A percentile compares a stretch with the other conserved stretches of the same genome.
phyloP scores from a whole-genome alignment of 2,113 vertebrate species.

The Cryptotis parvus region DNA sequence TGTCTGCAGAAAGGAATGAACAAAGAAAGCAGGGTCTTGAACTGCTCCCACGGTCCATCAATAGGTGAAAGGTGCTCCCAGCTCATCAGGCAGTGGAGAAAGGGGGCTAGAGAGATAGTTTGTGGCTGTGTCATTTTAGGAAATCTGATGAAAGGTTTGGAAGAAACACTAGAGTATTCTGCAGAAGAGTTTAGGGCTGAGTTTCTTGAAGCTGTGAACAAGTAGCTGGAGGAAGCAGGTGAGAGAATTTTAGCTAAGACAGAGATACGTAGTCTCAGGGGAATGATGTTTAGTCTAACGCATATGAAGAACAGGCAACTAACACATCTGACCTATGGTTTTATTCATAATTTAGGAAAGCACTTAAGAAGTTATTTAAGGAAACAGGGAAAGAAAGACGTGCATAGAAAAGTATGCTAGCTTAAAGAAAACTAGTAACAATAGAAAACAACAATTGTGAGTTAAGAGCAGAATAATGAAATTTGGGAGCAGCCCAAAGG shows the following conservation, averaged over 20 bases:
- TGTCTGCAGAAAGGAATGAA: not conserved
- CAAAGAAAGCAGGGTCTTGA: not conserved
- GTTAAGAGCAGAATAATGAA: not conserved
- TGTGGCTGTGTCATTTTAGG: not conserved
- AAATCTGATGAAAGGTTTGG: not conserved
- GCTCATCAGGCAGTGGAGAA: not conserved
- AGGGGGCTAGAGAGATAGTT: accelerated
- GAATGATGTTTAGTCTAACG: not conserved
- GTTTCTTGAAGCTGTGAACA: not conserved
- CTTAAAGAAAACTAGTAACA: not conserved
- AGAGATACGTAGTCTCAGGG: not conserved
- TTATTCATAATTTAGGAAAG: slow-evolving; percentile 9
- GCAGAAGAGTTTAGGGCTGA: not conserved
- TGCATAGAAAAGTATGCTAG: not conserved
- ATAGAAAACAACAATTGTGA: not conserved
- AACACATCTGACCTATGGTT: not conserved
- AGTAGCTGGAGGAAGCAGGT: not conserved
- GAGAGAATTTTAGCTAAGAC: not conserved
- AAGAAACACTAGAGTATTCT: not conserved
- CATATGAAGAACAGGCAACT: not conserved
- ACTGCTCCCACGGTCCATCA: not conserved
- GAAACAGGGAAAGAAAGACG: not conserved
- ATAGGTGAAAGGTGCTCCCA: not conserved
- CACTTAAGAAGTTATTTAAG: not conserved
- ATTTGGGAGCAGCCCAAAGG: not conserved